phyloP scores from a whole-genome alignment of 2,797 vertebrate species.

The Paratrypauchen microcephalus region DNA sequence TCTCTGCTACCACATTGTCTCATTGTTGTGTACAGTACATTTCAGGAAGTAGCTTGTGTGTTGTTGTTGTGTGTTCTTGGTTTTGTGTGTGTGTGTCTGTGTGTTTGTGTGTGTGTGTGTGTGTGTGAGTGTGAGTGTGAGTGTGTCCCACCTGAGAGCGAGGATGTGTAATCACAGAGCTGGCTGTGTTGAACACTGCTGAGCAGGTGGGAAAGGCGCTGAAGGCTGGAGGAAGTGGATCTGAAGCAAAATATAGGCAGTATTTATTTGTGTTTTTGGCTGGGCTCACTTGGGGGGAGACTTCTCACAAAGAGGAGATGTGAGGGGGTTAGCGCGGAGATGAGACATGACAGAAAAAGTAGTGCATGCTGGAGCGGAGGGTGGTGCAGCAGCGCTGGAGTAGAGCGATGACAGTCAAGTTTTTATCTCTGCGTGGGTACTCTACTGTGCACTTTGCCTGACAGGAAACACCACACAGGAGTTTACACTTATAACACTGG shows the following conservation, averaged over 20 bases:
- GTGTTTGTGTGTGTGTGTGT: not conserved
- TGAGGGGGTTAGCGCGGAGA: constrained; percentile 21
- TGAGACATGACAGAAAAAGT: constrained; percentile 29
- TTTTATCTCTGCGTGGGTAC: constrained; percentile 29
- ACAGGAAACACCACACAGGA: constrained; percentile 3
- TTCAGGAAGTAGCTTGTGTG: not conserved
- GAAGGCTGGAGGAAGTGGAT: constrained; percentile 23
- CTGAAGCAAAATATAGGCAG: constrained; percentile 29
- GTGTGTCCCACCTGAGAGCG: constrained; percentile 24
- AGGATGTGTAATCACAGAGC: constrained; percentile 46
- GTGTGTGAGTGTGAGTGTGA: constrained; percentile 4
- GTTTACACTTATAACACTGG: constrained; percentile 5
- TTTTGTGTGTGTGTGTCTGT: not conserved
- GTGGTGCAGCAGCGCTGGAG: constrained; percentile 10
- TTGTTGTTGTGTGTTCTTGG: constrained; percentile 2
- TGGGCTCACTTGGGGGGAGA: constrained; percentile 15
- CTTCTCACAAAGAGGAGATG: constrained; percentile 24
- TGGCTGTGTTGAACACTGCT: constrained; percentile 28
- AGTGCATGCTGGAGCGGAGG: constrained; percentile 18
- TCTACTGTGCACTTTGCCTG: constrained; percentile 8
- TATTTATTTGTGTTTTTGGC: constrained; percentile 37
- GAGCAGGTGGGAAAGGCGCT: constrained; percentile 33
- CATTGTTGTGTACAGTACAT: not conserved
- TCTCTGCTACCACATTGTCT: not conserved
- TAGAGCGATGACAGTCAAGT: constrained; percentile 25